These are phyloP conservation scores for Leucophenga varia DNA, from an alignment of 1,140 invertebrate species.

Conservation along the genomic window DNA sequence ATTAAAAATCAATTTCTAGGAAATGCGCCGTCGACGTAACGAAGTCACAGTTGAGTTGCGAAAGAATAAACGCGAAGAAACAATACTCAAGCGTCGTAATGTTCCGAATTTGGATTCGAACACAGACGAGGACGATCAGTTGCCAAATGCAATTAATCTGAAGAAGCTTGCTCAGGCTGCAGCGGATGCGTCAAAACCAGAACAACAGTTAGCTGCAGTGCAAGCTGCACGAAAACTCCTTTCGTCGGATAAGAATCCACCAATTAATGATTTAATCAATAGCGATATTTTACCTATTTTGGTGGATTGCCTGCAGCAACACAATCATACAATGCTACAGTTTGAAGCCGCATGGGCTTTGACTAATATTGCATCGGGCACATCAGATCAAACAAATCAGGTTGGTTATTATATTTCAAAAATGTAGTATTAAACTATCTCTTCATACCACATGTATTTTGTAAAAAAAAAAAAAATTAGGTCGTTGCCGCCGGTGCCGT, in stretches of 20 bases:
- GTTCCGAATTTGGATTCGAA: conserved; percentile 80
- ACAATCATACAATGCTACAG: conserved; percentile 89
- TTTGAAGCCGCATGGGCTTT: conserved; percentile 99
- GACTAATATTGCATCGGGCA: conserved; percentile 98
- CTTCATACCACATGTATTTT: background rate
- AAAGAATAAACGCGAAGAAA: conserved; percentile 97
- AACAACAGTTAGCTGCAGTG: conserved; percentile 76
- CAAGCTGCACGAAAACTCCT: conserved; percentile 90
- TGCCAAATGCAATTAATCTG: conserved; percentile 44
- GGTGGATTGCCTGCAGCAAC: conserved; percentile 82
- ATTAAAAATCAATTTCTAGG: conserved; percentile 69
- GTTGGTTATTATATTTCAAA: too few relatives aligned
- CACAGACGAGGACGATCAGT: conserved; percentile 77
- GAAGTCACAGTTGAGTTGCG: conserved; percentile 94
- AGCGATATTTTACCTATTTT: conserved; percentile 93
- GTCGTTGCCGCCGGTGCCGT: conserved; percentile 94
- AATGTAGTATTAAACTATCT: background rate
- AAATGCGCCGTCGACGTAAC: conserved; percentile 92
- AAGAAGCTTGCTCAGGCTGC: conserved; percentile 74
- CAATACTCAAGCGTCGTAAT: conserved; percentile 92
- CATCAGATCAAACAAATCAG: conserved; percentile 88
- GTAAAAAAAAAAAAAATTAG: conserved; percentile 47
- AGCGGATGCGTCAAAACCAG: conserved; percentile 67
- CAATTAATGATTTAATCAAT: conserved; percentile 94
- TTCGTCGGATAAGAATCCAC: conserved; percentile 96